Base-by-base conservation (phyloP, 2,113 vertebrate species). In the Terrapene triunguis region DNA sequence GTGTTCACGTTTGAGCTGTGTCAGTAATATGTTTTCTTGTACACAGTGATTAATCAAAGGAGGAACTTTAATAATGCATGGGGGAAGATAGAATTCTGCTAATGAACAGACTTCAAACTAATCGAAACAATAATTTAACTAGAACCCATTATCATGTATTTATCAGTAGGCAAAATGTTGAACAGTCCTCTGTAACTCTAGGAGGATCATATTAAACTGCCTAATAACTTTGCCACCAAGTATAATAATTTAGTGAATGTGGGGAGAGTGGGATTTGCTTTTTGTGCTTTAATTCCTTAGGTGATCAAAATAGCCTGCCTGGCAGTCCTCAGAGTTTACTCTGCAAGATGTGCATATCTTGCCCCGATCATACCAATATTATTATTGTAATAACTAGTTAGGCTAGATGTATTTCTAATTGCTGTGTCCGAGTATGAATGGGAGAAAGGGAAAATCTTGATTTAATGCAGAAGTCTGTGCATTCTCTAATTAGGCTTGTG, bases 381-480 rank as follows among this genome's bases (percentile, higher is more conserved):
- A 57, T 88, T 84, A 74, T 65, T 85, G 24, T 35, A 76, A 25
- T 62, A 48, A 55, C 94, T 72, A 94, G 82, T 92, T 87, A 74
- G 3, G 14, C 44, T 92, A 35, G 22, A 12, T 89, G 50, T 87
- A 72, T 88, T 94, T 89, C 86, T 62, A 85, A 88, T 89, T 89
- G 65, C 32, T 44, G 2, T 91, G 89, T 78, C 53, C 22, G 93
- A 89, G 88, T 92, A 79, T n/a, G n/a, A 92, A 84, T 92, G 72
- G 38, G 27, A 94, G 86, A 94, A 88, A 85, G 44, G 11, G 62
- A 92, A 80, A 96, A 88, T 97, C 95, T 72, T 96, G 59, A 96
- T 91, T 93, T 94, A 84, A 84, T 95, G 78, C 78, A 87, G 65
- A 91, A 88, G 3, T 57, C 72, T 96, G 14, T 95, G 78, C 80